A percentile compares a stretch with the other conserved stretches of the same genome.
Conservation (phyloP, 2,888 invertebrate species). For the Leucophenga maculata region DNA sequence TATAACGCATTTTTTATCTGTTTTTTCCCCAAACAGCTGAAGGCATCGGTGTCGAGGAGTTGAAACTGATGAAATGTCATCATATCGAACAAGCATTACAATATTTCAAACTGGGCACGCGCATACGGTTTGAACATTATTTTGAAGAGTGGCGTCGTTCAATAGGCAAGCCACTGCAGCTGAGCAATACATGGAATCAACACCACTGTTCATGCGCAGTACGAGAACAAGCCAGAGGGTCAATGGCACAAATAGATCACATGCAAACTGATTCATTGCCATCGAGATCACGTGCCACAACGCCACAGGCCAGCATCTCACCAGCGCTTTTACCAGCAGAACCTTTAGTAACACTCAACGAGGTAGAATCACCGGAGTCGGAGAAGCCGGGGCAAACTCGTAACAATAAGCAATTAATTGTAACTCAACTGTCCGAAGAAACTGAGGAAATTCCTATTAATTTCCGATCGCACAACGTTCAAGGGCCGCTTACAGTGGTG, state of each 20-base stretch:
- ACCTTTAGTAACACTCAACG: constrained; percentile 47
- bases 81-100: constrained; percentile 54
- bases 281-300: background rate
- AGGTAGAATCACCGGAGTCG: constrained; percentile 31
- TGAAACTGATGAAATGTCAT: constrained; percentile 60
- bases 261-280: constrained; percentile 12
- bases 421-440: background rate
- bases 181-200: background rate
- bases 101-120: constrained; percentile 57
- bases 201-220: too few species aligned
- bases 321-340: constrained; percentile 33
- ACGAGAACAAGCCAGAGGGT: too few species aligned
- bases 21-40: constrained; percentile 49
- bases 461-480: constrained; percentile 29
- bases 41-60: constrained; percentile 58
- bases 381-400: background rate
- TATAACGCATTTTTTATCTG: background rate
- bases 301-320: background rate
- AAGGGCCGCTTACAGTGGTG: constrained; percentile 46
- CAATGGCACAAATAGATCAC: too few species aligned
- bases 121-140: constrained; percentile 65
- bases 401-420: too few species aligned
- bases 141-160: constrained; percentile 63
- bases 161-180: constrained; percentile 57
- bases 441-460: constrained; percentile 29